Conservation (phyloP, 2,113 vertebrate species). For the Perognathus longimembris region DNA sequence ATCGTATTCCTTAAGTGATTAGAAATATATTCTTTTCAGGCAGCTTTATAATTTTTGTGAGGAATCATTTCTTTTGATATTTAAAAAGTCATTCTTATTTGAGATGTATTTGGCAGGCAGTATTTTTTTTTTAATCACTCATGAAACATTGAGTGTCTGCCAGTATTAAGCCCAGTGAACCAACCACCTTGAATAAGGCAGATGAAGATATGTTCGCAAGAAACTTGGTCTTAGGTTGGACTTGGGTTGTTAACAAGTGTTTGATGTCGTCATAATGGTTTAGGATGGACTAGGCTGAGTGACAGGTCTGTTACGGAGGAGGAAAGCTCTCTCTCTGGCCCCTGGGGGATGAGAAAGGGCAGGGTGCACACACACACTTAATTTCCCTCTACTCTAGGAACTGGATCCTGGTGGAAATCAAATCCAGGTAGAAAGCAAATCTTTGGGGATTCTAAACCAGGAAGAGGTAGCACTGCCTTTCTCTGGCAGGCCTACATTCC, state of each 20-base stretch:
- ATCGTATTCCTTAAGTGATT: background rate
- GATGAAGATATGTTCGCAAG: background rate
- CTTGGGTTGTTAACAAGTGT: background rate
- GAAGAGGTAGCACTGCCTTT: background rate
- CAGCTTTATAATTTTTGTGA: background rate
- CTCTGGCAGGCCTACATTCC: background rate
- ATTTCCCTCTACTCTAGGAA: background rate
- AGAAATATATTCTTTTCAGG: background rate
- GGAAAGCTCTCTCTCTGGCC: background rate
- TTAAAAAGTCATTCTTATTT: slow-evolving; percentile 51
- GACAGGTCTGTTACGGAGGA: background rate
- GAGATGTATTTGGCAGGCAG: background rate
- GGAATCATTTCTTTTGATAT: background rate
- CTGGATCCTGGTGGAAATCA: background rate
- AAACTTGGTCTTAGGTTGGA: background rate
- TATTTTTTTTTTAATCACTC: background rate
- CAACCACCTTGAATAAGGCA: background rate
- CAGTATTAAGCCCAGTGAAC: background rate
- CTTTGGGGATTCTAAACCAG: background rate
- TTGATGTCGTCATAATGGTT: background rate
- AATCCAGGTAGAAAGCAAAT: background rate
- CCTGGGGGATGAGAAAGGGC: background rate
- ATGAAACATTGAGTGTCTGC: background rate
- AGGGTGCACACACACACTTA: background rate
- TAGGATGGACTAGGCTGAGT: background rate